phyloP scores from a whole-genome alignment of 2,113 vertebrate genomes.

The Hyaena hyaena region DNA sequence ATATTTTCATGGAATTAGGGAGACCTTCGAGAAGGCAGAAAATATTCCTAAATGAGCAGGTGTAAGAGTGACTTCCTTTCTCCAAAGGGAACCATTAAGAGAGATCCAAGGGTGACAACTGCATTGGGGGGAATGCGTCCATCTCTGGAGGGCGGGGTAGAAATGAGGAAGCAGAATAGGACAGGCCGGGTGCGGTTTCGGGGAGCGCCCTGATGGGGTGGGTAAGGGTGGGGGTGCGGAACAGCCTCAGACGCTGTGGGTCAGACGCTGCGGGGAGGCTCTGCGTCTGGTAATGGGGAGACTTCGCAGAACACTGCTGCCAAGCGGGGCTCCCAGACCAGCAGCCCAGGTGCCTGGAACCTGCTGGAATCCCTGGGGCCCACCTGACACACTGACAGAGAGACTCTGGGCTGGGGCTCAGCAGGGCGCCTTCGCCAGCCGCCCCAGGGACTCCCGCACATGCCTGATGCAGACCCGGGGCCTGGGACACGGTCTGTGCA shows the following conservation, averaged over 20 bases:
- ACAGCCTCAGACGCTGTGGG: accelerated
- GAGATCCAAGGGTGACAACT: accelerated
- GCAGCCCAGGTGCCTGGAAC: accelerated
- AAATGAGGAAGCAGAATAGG: accelerated
- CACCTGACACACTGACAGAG: accelerated
- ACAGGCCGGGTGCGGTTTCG: accelerated
- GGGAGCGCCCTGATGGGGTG: accelerated
- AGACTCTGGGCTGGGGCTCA: background rate
- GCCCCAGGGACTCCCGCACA: accelerated
- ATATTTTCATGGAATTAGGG: background rate
- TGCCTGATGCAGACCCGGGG: background rate
- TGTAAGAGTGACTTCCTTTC: background rate
- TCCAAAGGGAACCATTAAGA: background rate
- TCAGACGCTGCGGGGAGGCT: accelerated
- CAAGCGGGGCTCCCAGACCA: background rate
- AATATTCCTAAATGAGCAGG: no score
- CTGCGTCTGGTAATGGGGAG: background rate
- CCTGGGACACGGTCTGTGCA: accelerated
- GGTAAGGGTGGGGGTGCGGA: accelerated
- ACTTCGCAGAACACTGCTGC: accelerated
- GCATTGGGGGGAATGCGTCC: background rate
- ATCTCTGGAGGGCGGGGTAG: accelerated
- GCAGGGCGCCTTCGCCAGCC: accelerated
- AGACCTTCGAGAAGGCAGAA: background rate
- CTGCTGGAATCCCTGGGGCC: background rate